Evolutionary conservation across 2,113 vertebrate species (phyloP).

Genomic region (Ursus arctos): DNA sequence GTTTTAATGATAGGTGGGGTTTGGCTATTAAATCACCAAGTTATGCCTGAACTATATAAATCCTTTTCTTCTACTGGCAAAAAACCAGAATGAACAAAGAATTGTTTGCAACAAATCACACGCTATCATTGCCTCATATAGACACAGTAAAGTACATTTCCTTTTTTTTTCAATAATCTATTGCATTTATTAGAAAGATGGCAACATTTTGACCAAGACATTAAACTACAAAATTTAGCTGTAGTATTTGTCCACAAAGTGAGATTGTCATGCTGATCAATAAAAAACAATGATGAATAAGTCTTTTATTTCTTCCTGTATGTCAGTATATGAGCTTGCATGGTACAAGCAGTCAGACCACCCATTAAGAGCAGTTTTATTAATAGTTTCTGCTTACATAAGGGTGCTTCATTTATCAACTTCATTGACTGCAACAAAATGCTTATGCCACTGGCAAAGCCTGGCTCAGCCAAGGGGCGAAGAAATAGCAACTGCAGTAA

Average conservation of each 20-base stretch:
- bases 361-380: constrained; percentile 80
- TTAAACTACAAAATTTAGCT: constrained; percentile 41
- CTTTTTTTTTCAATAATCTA: constrained; percentile 30
- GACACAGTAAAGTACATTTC: neutral
- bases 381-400: constrained; percentile 82
- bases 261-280: constrained; percentile 51
- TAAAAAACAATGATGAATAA: constrained; percentile 63
- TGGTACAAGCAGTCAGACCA: constrained; percentile 63
- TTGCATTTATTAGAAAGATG: constrained; percentile 42
- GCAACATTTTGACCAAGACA: constrained; percentile 58
- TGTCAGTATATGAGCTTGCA: constrained; percentile 48
- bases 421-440: constrained; percentile 76
- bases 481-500: constrained; percentile 59
- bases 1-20: neutral
- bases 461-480: constrained; percentile 78
- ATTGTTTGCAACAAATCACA: neutral
- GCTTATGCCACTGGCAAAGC: constrained; percentile 79
- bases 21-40: neutral
- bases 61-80: neutral
- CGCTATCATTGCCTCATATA: neutral
- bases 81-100: neutral
- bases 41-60: neutral
- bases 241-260: constrained; percentile 35
- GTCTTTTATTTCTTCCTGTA: constrained; percentile 54
- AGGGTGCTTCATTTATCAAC: constrained; percentile 83